Conservation (phyloP, 2,888 invertebrate species). For the Drosophila meridionalis region DNA sequence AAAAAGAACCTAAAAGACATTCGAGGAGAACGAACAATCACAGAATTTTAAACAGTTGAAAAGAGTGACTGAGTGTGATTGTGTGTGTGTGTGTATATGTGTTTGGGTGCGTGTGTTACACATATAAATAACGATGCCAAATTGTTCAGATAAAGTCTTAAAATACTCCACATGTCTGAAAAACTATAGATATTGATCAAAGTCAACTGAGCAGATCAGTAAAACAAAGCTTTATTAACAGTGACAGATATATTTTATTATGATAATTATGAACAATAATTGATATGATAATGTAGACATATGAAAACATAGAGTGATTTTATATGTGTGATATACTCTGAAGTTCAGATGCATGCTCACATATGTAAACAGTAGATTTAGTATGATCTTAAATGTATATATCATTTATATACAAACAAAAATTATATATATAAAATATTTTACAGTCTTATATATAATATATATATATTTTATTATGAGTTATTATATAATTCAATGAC, state of each 20-base stretch:
- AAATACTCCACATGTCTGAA: neutral
- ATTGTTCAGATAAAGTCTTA: conserved; percentile 27
- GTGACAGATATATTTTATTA: neutral
- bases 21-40: conserved; percentile 45
- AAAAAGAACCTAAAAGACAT: conserved; percentile 30
- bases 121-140: conserved; percentile 19
- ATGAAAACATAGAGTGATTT: neutral
- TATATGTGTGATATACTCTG: neutral
- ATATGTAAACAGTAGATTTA: neutral
- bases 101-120: conserved; percentile 4
- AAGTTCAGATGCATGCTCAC: too few species aligned
- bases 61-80: neutral
- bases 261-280: neutral
- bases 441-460: neutral
- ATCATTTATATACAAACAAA: too few species aligned
- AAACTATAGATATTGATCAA: neutral
- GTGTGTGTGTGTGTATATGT: conserved; percentile 8
- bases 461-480: neutral
- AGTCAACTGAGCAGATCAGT: neutral
- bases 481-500: neutral
- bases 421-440: neutral
- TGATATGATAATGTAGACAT: neutral
- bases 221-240: neutral
- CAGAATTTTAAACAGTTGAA: conserved; percentile 70
- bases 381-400: neutral